Base-by-base conservation (phyloP, 2,113 vertebrate genomes). In the Vulpes vulpes region DNA sequence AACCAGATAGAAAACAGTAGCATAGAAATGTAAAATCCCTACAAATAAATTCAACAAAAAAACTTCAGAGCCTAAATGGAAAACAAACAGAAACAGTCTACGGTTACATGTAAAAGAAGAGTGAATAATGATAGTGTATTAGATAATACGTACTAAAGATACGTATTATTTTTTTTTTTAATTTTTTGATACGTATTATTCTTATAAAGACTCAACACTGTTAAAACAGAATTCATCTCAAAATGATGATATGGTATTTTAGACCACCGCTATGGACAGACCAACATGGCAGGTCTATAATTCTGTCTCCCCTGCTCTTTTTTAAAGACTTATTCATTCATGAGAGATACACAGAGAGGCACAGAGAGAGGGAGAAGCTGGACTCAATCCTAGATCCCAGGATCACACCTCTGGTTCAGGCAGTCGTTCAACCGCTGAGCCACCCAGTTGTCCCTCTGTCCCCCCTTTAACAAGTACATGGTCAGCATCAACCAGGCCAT, bases 11-110 rank as follows among this genome's bases (percentile, higher is more conserved):
- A 96, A 94, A 94, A 94, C 17, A 74, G 6, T 30, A 82, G 5
- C n/a, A 88, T 2, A 92, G 69, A 89, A 91, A 94, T 38, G 25
- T 5, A 92, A 92, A 96, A 65, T 60, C 92, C 4, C 30, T 71
- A 89, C 69, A 92, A 95, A 89, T 64, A 85, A 92, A 57, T 57
- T 86, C 19, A 65, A 85, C 49, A 95, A 74, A 57, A 92, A 73
- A 81, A n/a, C 27, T 49, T 64, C 5, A 81, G 64, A 7, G 11
- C 23, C 53, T 89, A 55, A 89, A 55, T 8, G 5, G 80, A 51
- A 62, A 71, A 76, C 32, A 64, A 69, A 71, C 12, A 81, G 71
- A 74, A 74, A 51, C 71, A 78, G 15, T 85, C 10, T 43, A 53
- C 43, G n/a, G 49, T 65, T 22, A 53, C n/a, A 92, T 1, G 27